These are phyloP conservation scores for Eulemur mongoz DNA, from an alignment of 2,797 vertebrate genomes.

Conservation along the genomic window DNA sequence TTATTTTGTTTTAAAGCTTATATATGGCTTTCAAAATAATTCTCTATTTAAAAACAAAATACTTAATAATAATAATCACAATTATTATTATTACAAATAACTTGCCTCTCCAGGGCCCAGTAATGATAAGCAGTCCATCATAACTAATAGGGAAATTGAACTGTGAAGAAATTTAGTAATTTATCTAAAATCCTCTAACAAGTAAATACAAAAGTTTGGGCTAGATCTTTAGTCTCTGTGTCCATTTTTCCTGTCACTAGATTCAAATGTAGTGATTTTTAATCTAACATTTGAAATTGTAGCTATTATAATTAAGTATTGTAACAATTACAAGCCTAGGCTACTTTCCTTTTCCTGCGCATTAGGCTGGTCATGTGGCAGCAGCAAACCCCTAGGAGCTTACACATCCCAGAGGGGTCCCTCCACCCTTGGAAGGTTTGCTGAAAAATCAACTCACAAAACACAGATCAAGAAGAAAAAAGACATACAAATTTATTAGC, in stretches of 20 bases:
- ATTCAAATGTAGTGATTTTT: constrained; percentile 1
- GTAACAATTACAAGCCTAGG: not conserved
- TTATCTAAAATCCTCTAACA: not conserved
- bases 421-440: too few relatives aligned
- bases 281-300: not conserved
- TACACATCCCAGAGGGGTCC: not conserved
- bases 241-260: not conserved
- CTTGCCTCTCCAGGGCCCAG: not conserved
- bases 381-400: not conserved
- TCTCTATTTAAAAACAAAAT: constrained; percentile 18
- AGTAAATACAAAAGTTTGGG: not conserved
- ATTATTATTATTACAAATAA: not conserved
- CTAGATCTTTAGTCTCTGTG: not conserved
- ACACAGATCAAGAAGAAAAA: too few relatives aligned
- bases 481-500: too few relatives aligned
- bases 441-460: too few relatives aligned
- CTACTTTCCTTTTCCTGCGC: not conserved
- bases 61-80: not conserved
- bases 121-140: not conserved
- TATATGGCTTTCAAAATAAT: not conserved
- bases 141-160: not conserved
- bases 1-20: constrained; percentile 1
- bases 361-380: too few relatives aligned
- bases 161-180: not conserved
- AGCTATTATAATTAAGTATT: not conserved